Evolutionary conservation across 2,797 vertebrate genomes (phyloP), one percentile per base, ranked within the genome.

Genomic region (Geotrypetes seraphini): DNA sequence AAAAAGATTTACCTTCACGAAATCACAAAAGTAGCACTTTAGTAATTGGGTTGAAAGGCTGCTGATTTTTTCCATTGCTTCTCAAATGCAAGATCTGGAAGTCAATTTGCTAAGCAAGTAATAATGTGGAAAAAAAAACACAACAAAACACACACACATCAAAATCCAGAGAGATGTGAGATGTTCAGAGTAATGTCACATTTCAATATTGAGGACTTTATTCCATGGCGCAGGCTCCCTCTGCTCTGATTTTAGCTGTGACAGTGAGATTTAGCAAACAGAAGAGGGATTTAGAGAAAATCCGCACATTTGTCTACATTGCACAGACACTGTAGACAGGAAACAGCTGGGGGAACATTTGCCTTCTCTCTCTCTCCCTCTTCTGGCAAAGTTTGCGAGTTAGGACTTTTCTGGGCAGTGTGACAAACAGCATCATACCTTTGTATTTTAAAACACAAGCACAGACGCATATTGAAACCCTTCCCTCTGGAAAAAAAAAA

Each of bases 261-360:
- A 93, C 79, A 93, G 91, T 91, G 91, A 92, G 92, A 91, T 94
- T 96, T 92, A 92, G 92, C 88, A 89, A 92, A 92, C 90, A 93
- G 90, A 88, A 96, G 89, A 92, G 89, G 91, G 92, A 95, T 96
- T 96, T 94, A 94, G 87, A 90, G 88, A 96, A 93, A 96, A 95
- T 92, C 92, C 92, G 94, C 91, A 94, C 94, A 97, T 97, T 96
- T 93, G 96, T 96, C 92, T 96, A 92, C 90, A 96, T 93, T 94
- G 95, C 90, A 90, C 88, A 91, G 91, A 91, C 90, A 91, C 91
- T 89, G 90, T 92, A 88, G 91, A 96, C 93, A 96, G 93, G 92
- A 97, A 96, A 96, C 95, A 96, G 92, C 93, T 95, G 93, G 90
- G 86, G 82, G 89, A 90, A 86, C 85, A 84, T 89, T 92, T 90